Evolutionary conservation across 2,888 invertebrate species (phyloP).

Genomic region (Aplocera efformata): DNA sequence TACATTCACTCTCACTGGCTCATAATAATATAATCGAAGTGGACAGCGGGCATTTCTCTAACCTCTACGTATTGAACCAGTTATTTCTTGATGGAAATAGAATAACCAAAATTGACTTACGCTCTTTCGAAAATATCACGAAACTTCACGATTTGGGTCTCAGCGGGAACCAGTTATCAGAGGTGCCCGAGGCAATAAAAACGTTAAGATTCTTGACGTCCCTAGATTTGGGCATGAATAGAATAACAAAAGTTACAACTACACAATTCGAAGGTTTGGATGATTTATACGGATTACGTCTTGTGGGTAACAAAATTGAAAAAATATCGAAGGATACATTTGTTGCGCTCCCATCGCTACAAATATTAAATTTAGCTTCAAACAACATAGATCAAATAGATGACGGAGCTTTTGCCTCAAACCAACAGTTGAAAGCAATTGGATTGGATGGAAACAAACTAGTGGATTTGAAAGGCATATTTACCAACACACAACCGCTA

Average conservation of each 20-base stretch:
- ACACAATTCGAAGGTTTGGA: slow-evolving; percentile 87
- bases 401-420: slow-evolving; percentile 87
- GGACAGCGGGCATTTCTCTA: slow-evolving; percentile 85
- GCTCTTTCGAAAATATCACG: slow-evolving; percentile 88
- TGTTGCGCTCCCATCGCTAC: slow-evolving; percentile 84
- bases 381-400: slow-evolving; percentile 89
- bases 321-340: slow-evolving; percentile 88
- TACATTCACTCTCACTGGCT: slow-evolving; percentile 87
- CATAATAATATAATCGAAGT: slow-evolving; percentile 86
- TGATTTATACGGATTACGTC: slow-evolving; percentile 86
- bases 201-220: slow-evolving; percentile 86
- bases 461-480: slow-evolving; percentile 88
- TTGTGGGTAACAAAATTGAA: slow-evolving; percentile 89
- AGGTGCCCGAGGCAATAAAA: slow-evolving; percentile 85
- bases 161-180: slow-evolving; percentile 86
- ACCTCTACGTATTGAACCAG: slow-evolving; percentile 86
- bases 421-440: slow-evolving; percentile 86
- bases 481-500: slow-evolving; percentile 86
- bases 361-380: slow-evolving; percentile 89
- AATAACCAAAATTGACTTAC: slow-evolving; percentile 84
- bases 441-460: slow-evolving; percentile 89
- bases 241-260: slow-evolving; percentile 85
- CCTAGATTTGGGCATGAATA: slow-evolving; percentile 90
- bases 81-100: slow-evolving; percentile 87
- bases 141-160: slow-evolving; percentile 88